Base-by-base conservation (phyloP, 1,140 invertebrate species). In the Nylanderia fulva region DNA sequence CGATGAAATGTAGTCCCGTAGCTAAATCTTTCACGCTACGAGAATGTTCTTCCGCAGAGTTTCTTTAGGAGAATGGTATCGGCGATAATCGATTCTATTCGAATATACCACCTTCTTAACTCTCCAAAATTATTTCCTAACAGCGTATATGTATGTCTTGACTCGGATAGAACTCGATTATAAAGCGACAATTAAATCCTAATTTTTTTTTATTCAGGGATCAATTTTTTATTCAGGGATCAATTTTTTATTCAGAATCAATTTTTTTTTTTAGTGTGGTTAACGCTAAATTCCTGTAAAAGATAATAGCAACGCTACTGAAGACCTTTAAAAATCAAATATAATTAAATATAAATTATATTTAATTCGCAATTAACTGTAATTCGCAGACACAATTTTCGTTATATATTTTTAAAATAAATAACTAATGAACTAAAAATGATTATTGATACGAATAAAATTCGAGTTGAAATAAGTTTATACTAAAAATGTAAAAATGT, bases 11-110 rank as follows among this genome's bases (percentile, higher is more conserved):
- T 95, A 95, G 94, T 92, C 93, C 84, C 91, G 91, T 92, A 93
- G 94, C 85, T 90, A 91, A 64, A 80, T 71, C 91, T 94, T n/a
- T 84, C n/a, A 71, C 42, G 85, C 91, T 91, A 93, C 90, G 89
- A 91, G 93, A 94, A 68, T 94, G 94, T 94, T 94, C 94, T 94
- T 91, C 90, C 92, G 92, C 80, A 83, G 27, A 58, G 77, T 86
- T 87, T 85, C 15, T 95, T 18, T 95, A 77, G 94, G 94, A 95
- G 93, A 85, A 84, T 82, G 91, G 94, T 95, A 95, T 95, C 94
- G 87, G 90, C 90, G 85, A 87, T 88, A 90, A 92, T 88, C 85
- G 89, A 93, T 39, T 18, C 90, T 93, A 86, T 54, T 76, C 68
- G 84, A 48, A 88, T 86, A 90, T 84, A 86, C 88, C 90, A 91